These are phyloP conservation scores for Chrysogorgia sp. DNA, from an alignment of 92 coral and sea anemone species.

Conservation along the genomic window DNA sequence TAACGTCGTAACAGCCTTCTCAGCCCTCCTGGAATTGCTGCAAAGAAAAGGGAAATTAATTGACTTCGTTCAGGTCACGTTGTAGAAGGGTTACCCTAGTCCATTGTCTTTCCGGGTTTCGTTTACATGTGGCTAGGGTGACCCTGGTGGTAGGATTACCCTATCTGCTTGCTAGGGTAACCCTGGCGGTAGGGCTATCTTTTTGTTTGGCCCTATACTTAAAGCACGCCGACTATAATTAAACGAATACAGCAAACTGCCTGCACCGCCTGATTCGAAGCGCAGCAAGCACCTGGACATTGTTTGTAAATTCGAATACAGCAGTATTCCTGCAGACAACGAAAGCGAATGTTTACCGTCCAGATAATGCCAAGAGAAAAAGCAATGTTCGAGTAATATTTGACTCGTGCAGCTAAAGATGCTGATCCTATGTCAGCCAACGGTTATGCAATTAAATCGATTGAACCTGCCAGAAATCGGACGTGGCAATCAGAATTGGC, in stretches of 20 bases:
- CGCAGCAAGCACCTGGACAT: neutral
- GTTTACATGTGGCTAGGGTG: too few relatives aligned
- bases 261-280: too few relatives aligned
- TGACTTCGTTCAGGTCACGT: neutral
- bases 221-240: neutral
- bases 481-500: slow-evolving; percentile 39
- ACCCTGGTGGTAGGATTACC: too few relatives aligned
- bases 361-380: neutral
- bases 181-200: neutral
- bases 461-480: slow-evolving; percentile 51
- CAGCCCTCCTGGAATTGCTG: neutral
- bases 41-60: neutral
- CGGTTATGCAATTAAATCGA: slow-evolving; percentile 42
- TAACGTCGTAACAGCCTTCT: neutral
- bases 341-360: slow-evolving; percentile 23
- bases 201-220: neutral
- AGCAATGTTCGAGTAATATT: slow-evolving; percentile 38
- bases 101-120: too few relatives aligned
- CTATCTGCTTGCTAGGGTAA: neutral
- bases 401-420: slow-evolving; percentile 44
- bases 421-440: slow-evolving; percentile 49
- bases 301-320: neutral
- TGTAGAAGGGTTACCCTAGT: neutral
- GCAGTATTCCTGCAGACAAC: slow-evolving; percentile 47
- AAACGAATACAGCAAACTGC: too few relatives aligned